Percentiles rank a stretch among this genome's conserved stretches.
Conservation (phyloP, 1,140 invertebrate genomes). For the Drosophila pseudoananassae region DNA sequence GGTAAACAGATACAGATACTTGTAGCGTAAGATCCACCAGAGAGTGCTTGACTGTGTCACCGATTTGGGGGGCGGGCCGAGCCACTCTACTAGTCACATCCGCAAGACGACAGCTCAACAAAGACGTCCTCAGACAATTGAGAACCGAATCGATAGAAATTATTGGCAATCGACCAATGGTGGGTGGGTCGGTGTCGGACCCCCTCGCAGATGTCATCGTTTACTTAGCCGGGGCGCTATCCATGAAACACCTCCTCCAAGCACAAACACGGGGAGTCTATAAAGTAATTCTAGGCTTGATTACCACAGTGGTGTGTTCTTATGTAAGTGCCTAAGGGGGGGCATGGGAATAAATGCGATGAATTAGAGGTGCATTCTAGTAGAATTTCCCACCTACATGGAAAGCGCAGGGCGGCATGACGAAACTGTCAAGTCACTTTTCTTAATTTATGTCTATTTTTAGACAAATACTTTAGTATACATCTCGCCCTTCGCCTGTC, state of each 20-base stretch:
- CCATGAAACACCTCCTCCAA: slow-evolving; percentile 18
- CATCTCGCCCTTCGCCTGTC: slow-evolving; percentile 10
- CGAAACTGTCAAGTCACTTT: slow-evolving; percentile 25
- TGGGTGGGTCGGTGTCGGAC: slow-evolving; percentile 16
- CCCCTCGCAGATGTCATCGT: slow-evolving; percentile 37
- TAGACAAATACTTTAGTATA: slow-evolving; percentile 5
- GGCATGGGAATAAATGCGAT: background rate
- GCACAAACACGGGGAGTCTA: background rate
- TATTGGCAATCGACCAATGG: slow-evolving; percentile 70
- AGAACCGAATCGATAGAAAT: slow-evolving; percentile 66
- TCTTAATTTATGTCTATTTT: slow-evolving; percentile 32
- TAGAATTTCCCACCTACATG: slow-evolving; percentile 18
- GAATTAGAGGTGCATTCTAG: background rate
- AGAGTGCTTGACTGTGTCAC: slow-evolving; percentile 23
- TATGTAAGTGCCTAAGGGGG: slow-evolving; percentile 20
- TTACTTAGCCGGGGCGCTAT: too few species aligned
- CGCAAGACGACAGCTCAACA: slow-evolving; percentile 25
- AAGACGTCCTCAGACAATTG: slow-evolving; percentile 35
- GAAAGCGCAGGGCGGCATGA: slow-evolving; percentile 21
- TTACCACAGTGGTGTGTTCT: slow-evolving; percentile 14
- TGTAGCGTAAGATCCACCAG: background rate
- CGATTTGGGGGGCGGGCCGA: background rate
- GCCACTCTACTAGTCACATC: slow-evolving; percentile 7
- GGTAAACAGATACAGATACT: slow-evolving; percentile 33
- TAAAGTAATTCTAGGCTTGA: slow-evolving; percentile 24